Evolutionary conservation across 2,797 vertebrate genomes (phyloP).

Genomic region (Thunnus albacares): DNA sequence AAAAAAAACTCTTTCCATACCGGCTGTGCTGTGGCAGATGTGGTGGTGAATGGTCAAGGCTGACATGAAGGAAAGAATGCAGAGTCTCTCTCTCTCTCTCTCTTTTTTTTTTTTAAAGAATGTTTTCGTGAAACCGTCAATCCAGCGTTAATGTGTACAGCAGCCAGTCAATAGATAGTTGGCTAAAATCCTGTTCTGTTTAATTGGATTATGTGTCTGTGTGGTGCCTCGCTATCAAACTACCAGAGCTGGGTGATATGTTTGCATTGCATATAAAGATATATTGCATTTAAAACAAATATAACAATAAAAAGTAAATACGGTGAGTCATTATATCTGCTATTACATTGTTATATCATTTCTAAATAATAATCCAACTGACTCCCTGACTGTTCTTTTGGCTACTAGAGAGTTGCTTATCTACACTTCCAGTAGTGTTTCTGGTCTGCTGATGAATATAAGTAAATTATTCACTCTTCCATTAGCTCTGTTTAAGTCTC

Average conservation of each 20-base stretch:
- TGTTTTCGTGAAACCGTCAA: background rate
- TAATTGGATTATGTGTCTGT: too few relatives aligned
- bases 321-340: too few relatives aligned
- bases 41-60: slow-evolving; percentile 16
- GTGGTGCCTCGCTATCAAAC: background rate
- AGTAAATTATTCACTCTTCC: too few relatives aligned
- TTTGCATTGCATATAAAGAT: too few relatives aligned
- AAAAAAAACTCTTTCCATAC: background rate
- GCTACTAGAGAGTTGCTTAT: background rate
- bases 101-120: background rate
- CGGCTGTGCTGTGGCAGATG: background rate
- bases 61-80: background rate
- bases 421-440: too few relatives aligned
- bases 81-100: background rate
- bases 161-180: background rate
- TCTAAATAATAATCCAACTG: too few relatives aligned
- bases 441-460: too few relatives aligned
- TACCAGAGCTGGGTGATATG: background rate
- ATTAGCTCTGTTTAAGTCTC: too few relatives aligned
- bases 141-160: background rate
- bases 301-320: too few relatives aligned
- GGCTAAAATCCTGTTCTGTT: too few relatives aligned
- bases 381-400: background rate
- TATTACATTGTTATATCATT: too few relatives aligned
- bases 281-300: too few relatives aligned